phyloP scores from a whole-genome alignment of 2,113 vertebrate genomes.

The Cricetomys ansorgei region DNA sequence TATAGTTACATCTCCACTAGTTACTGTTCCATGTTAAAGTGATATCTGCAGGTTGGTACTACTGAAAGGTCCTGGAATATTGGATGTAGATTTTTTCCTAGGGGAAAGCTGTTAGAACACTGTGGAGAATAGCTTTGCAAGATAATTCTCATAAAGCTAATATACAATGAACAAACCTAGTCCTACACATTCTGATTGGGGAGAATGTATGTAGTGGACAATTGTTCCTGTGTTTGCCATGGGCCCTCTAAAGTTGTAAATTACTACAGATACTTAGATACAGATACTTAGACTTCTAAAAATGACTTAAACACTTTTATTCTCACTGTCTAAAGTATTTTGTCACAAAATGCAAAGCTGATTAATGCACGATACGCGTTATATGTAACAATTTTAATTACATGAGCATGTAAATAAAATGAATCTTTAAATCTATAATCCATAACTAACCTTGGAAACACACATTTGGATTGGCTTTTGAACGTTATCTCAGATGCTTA shows the following conservation, averaged over 20 bases:
- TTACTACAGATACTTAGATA: accelerated
- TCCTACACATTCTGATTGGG: too few species aligned
- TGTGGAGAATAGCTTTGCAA: not conserved
- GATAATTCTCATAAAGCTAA: not conserved
- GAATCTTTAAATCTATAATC: not conserved
- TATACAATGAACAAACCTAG: not conserved
- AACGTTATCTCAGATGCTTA: not conserved
- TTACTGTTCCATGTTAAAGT: not conserved
- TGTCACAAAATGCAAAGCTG: not conserved
- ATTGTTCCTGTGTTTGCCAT: not conserved
- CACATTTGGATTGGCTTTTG: not conserved
- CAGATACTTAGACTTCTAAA: not conserved
- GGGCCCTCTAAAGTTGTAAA: not conserved
- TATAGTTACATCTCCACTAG: not conserved
- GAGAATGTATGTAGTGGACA: not conserved
- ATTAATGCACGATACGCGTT: not conserved
- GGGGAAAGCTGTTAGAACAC: not conserved
- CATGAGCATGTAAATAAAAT: not conserved
- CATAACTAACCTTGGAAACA: not conserved
- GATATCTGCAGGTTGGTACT: too few species aligned
- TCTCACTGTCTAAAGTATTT: not conserved
- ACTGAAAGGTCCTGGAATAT: not conserved
- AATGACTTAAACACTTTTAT: not conserved
- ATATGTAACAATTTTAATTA: not conserved
- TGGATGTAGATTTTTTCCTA: not conserved